phyloP scores from a whole-genome alignment of 2,113 vertebrate genomes.

The Thalassoma bifasciatum region DNA sequence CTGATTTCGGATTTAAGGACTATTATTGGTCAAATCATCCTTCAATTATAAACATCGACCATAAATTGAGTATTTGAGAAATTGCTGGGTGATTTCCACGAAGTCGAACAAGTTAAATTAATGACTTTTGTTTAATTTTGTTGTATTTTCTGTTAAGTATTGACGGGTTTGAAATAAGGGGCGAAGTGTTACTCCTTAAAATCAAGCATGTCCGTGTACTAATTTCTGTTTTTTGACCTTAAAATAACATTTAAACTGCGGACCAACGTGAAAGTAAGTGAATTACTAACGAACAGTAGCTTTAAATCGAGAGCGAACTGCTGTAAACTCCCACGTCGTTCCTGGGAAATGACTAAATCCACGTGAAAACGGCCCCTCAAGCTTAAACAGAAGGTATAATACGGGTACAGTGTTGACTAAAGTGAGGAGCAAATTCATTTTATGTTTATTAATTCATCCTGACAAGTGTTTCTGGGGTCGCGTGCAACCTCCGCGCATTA shows the following conservation, averaged over 20 bases:
- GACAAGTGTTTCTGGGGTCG: too few species aligned
- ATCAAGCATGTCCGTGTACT: slow-evolving; percentile 1
- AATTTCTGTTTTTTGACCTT: neutral
- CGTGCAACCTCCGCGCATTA: too few species aligned
- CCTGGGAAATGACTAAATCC: rapidly evolving
- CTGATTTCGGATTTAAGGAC: neutral
- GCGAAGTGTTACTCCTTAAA: rapidly evolving
- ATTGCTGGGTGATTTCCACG: neutral
- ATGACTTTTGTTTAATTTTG: neutral
- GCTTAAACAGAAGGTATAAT: neutral
- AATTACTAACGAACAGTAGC: neutral
- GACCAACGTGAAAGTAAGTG: neutral
- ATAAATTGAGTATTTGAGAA: neutral
- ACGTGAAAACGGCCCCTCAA: neutral
- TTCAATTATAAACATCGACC: neutral
- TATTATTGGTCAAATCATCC: neutral
- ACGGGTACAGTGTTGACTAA: rapidly evolving
- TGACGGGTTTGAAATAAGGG: rapidly evolving
- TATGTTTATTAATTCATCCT: too few species aligned
- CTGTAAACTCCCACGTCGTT: neutral
- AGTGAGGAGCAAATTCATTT: too few species aligned
- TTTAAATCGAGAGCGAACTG: neutral
- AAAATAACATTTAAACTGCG: neutral
- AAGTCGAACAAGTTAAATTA: neutral
- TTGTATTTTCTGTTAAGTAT: neutral